Base-by-base conservation (phyloP, 2,797 vertebrate genomes). In the Enoplosus armatus region DNA sequence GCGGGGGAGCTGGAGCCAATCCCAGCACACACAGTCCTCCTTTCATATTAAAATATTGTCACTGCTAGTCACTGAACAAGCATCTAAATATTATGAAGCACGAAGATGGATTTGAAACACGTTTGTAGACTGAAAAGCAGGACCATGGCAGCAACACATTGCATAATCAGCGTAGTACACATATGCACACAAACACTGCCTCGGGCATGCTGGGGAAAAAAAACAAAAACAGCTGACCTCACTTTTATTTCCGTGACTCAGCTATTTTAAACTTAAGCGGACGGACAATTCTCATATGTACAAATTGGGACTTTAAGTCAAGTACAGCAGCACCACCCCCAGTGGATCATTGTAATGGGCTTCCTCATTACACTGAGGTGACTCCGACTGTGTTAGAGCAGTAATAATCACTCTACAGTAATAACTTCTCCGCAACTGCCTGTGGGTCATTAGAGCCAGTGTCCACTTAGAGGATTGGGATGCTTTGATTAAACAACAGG, bases 391-490 rank as follows among this genome's bases (percentile, higher is more conserved):
- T 56, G 55, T 80, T 73, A 63, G 41, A 77, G 58, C 64, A 8
- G 27, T 55, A 79, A 86, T 84, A 69, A 88, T 80, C 82, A 53
- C 63, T 79, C n/a, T n/a, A 16, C 68, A 71, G 73, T 60, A 83
- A 67, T 83, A 71, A 65, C 27, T 66, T 74, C 39, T 55, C 60
- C 22, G 0, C 29, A 31, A 56, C 45, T 68, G 56, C 70, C 22
- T 39, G 4, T 27, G 53, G 76, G 78, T 84, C 75, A 87, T 90
- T 89, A 87, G 63, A 82, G 72, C 65, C 65, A 5, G 54, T 65
- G 81, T 77, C 65, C 59, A 69, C 24, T 83, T 60, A 66, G 74
- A 72, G 63, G 50, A 69, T 18, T 58, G 35, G 77, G 60, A 74
- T 43, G 29, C 43, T 20, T 39, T 59, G 48, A 80, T 84, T 82